A percentile compares a stretch with the other conserved stretches of the same genome.
phyloP scores from a whole-genome alignment of 2,797 vertebrate species.

The Acomys russatus region DNA sequence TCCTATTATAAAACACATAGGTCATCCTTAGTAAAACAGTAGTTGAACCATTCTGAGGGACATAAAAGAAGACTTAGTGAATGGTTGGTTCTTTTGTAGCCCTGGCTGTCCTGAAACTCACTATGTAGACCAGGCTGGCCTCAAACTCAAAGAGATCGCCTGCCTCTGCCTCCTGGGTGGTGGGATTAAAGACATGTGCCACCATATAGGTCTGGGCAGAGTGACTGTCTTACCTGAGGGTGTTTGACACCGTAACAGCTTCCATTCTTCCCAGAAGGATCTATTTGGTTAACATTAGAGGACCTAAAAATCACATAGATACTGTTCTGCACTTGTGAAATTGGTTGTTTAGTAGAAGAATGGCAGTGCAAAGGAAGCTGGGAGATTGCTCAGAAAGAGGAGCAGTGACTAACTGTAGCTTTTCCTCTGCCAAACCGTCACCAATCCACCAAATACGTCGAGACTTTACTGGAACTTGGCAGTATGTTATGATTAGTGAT shows the following conservation, averaged over 20 bases:
- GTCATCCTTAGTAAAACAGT: background rate
- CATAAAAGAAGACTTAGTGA: background rate
- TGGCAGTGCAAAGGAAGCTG: background rate
- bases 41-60: background rate
- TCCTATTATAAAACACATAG: background rate
- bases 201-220: background rate
- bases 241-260: background rate
- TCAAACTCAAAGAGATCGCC: background rate
- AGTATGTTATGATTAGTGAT: background rate
- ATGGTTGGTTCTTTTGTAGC: background rate
- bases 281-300: background rate
- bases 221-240: slow-evolving; percentile 21
- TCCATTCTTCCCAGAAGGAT: slow-evolving; percentile 33
- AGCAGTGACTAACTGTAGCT: background rate
- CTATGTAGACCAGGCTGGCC: background rate
- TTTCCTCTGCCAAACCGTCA: background rate
- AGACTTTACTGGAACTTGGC: background rate
- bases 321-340: background rate
- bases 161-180: background rate
- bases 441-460: background rate
- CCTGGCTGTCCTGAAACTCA: background rate
- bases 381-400: background rate
- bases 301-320: background rate
- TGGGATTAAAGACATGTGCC: background rate
- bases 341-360: slow-evolving; percentile 16